Base-by-base conservation (phyloP, 2,888 invertebrate genomes). In the Ophioninae sp. region DNA sequence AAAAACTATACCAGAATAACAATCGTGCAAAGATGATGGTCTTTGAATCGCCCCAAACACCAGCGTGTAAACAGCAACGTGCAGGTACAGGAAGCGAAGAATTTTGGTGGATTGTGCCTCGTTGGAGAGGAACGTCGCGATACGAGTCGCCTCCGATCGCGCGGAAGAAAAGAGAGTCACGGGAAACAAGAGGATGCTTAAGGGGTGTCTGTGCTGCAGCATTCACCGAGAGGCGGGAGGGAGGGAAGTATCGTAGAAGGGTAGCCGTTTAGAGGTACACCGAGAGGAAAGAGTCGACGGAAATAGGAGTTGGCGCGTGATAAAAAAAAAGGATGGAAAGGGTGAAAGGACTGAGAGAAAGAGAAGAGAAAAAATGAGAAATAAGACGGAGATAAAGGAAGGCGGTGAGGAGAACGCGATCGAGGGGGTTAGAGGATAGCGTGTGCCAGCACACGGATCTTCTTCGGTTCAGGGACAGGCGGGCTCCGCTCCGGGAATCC, bases 1-100 rank as follows among this genome's bases (percentile, higher is more conserved):
- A 91, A 92, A 91, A 92, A 92, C 92, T 91, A 92, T 92, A 89
- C 88, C 88, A 67, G 59, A 90, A 88, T 89, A 90, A 91, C 88
- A 92, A 92, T 92, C 91, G 92, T 88, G 91, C 90, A 85, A 85
- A 88, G 89, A 44, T 69, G 13, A 39, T 56, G 73, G 21, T 59
- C 21, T 74, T 23, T n/a, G 44, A 6, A 56, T 23, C 69, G 37
- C 56, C 68, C 30, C 30, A 30, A 30, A 30, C 30, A 30, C 30
- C 30, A 68, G n/a, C 20, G 41, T 64, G 41, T 64, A 23, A 17
- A 72, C 41, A 69, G 7, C 20, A 39, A 21, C 21, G 44, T 62
- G 62, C 62, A 21, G n/a, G 21, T 76, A n/a, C 13, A 56, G 30
- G 30, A 67, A 74, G n/a, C 37, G 23, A 61, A 37, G 69, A 59